These are phyloP conservation scores for Pyrgilauda ruficollis DNA, from an alignment of 2,113 vertebrate species.

Conservation along the genomic window DNA sequence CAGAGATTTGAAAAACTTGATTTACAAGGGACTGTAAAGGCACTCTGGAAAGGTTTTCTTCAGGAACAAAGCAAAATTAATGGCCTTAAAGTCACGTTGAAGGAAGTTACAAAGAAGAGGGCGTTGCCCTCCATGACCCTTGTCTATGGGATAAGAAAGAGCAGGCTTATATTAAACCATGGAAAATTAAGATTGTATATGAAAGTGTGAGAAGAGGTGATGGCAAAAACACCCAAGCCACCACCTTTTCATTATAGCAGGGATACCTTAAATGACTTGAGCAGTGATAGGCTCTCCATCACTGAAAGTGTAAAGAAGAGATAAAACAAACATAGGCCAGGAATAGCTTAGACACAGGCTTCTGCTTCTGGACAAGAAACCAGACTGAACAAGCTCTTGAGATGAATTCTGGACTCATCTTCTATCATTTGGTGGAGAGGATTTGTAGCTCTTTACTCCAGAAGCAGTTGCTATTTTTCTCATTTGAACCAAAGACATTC, in stretches of 20 bases:
- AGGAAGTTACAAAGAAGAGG: neutral
- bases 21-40: neutral
- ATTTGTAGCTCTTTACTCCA: neutral
- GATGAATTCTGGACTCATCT: neutral
- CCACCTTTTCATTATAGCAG: neutral
- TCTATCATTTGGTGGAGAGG: neutral
- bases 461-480: neutral
- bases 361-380: neutral
- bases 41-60: neutral
- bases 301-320: neutral
- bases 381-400: neutral
- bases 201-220: neutral
- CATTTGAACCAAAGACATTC: neutral
- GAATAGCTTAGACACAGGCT: neutral
- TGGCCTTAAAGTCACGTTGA: neutral
- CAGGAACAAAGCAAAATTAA: neutral
- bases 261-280: neutral
- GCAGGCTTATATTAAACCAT: neutral
- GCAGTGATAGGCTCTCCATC: neutral
- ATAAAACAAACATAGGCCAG: neutral
- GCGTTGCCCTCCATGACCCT: rapidly evolving
- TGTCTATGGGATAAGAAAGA: neutral
- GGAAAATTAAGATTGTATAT: neutral
- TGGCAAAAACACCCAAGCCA: neutral
- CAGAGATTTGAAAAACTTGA: neutral